Percentiles rank a stretch among this genome's conserved stretches.
These are phyloP conservation scores for Gnathonemus longibarbis DNA, from an alignment of 2,113 vertebrate genomes.

Conservation along the genomic window DNA sequence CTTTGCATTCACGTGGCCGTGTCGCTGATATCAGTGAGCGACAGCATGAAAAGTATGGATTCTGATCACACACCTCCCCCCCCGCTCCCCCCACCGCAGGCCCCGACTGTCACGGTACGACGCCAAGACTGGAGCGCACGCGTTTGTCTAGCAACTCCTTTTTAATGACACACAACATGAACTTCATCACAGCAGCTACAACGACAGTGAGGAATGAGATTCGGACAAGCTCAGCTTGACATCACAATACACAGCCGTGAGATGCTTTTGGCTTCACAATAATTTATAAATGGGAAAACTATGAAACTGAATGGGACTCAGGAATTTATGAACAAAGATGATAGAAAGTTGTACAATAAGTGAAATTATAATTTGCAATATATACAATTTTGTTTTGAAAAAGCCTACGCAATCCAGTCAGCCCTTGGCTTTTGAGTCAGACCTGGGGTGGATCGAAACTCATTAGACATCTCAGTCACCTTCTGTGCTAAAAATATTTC, in stretches of 20 bases:
- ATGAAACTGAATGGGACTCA: not conserved
- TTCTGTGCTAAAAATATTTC: not conserved
- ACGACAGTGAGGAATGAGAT: conserved; percentile 40
- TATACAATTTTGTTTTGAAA: conserved; percentile 54
- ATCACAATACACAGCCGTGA: conserved; percentile 58
- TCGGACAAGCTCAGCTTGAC: conserved; percentile 76
- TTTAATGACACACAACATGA: not conserved
- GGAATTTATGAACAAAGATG: conserved; percentile 38
- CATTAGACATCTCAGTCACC: not conserved
- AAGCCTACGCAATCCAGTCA: not conserved
- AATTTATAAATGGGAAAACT: conserved; percentile 63
- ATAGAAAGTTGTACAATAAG: conserved; percentile 61
- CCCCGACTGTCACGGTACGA: not conserved
- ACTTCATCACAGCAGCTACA: conserved; percentile 42
- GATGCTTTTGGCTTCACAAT: conserved; percentile 69
- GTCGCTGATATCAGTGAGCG: not conserved
- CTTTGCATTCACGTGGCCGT: not conserved
- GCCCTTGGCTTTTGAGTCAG: not conserved
- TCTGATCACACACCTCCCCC: not conserved
- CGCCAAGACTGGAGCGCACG: not conserved
- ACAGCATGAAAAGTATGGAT: not conserved
- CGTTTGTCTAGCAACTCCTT: not conserved
- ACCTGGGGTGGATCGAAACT: not conserved
- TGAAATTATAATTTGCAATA: conserved; percentile 60
- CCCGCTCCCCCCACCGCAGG: not conserved